These are phyloP conservation scores for Sarcoramphus papa DNA, from an alignment of 2,797 vertebrate species.

Conservation along the genomic window DNA sequence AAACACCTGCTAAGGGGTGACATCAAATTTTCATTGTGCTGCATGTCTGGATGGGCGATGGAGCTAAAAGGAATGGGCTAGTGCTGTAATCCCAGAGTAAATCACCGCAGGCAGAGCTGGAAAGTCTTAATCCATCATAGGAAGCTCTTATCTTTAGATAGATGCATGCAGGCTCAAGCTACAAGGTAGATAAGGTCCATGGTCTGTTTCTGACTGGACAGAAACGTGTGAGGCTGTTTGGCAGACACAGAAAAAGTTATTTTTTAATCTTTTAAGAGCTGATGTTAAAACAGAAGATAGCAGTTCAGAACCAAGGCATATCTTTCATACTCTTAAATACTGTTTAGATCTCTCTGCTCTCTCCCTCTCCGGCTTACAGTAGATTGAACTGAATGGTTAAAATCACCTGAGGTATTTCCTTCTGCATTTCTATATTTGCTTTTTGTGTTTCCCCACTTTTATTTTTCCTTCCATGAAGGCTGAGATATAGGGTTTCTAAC, in stretches of 20 bases:
- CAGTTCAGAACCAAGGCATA: neutral
- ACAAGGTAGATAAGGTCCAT: neutral
- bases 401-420: neutral
- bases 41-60: neutral
- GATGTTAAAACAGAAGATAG: neutral
- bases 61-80: neutral
- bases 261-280: neutral
- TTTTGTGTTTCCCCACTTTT: neutral
- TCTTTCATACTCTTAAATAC: neutral
- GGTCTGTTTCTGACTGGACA: neutral
- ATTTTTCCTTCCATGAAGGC: neutral
- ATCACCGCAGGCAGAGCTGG: constrained; percentile 17
- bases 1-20: neutral
- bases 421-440: neutral
- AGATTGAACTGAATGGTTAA: neutral
- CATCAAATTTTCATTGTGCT: neutral
- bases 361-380: neutral
- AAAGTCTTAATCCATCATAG: constrained; percentile 28
- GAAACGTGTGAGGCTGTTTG: neutral
- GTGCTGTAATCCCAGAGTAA: constrained; percentile 33
- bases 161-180: neutral
- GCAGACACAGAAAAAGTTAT: neutral
- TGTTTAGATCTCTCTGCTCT: neutral
- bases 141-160: constrained; percentile 1
- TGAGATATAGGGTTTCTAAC: neutral